These are phyloP conservation scores for Mylabris phalerata DNA, from an alignment of 1,140 invertebrate species.

Conservation along the genomic window DNA sequence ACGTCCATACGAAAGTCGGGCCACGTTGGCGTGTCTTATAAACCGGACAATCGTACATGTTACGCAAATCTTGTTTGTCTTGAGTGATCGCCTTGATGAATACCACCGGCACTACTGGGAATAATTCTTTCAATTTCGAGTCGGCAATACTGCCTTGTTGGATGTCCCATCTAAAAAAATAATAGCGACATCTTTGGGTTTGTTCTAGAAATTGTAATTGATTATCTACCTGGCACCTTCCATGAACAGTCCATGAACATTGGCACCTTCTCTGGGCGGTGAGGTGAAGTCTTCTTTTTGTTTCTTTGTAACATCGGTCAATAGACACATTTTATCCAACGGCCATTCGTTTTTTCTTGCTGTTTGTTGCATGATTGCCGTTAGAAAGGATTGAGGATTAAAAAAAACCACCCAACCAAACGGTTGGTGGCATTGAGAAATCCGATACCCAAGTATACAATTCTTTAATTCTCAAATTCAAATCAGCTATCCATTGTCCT, in stretches of 20 bases:
- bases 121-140: conserved; percentile 81
- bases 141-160: conserved; percentile 69
- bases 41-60: conserved; percentile 88
- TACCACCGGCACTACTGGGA: conserved; percentile 86
- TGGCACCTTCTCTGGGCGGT: conserved; percentile 84
- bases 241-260: conserved; percentile 85
- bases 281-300: conserved; percentile 69
- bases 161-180: conserved; percentile 64
- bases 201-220: background rate
- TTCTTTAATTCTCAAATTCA: conserved; percentile 70
- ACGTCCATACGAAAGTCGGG: conserved; percentile 92
- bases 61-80: conserved; percentile 81
- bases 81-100: conserved; percentile 80
- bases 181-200: too few species aligned
- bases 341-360: conserved; percentile 94
- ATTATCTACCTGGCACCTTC: conserved; percentile 68
- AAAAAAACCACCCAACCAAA: conserved; percentile 94
- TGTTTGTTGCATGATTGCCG: conserved; percentile 95
- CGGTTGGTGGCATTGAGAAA: conserved; percentile 73
- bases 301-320: conserved; percentile 92
- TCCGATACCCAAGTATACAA: conserved; percentile 72
- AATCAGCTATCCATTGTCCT: conserved; percentile 82
- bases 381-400: conserved; percentile 94
- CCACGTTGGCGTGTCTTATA: conserved; percentile 85
- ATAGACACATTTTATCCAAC: conserved; percentile 89